phyloP scores from a whole-genome alignment of 2,797 vertebrate genomes.

The Melanotaenia boesemani region DNA sequence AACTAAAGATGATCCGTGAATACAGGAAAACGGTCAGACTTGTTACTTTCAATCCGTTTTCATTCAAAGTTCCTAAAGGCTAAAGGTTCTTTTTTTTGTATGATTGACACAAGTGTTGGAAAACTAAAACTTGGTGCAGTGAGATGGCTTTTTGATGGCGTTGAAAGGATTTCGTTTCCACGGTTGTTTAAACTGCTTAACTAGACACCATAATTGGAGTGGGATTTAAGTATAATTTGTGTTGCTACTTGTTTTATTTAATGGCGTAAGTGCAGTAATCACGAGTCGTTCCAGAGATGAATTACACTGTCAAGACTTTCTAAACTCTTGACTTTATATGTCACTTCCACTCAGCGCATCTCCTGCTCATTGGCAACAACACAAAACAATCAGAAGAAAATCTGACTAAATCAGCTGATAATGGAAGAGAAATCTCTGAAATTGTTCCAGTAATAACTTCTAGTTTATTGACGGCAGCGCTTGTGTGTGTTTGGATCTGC shows the following conservation, averaged over 20 bases:
- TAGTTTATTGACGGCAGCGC: not conserved
- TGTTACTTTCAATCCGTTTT: not conserved
- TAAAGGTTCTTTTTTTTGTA: not conserved
- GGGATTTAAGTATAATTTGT: not conserved
- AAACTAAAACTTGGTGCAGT: too few relatives aligned
- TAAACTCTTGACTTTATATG: too few relatives aligned
- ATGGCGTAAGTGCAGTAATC: not conserved
- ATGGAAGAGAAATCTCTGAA: not conserved
- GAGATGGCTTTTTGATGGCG: too few relatives aligned
- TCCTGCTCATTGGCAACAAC: too few relatives aligned
- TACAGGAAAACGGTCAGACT: slow-evolving; percentile 95
- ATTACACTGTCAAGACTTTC: too few relatives aligned
- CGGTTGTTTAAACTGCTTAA: not conserved
- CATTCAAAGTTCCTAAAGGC: not conserved
- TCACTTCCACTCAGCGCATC: too few relatives aligned
- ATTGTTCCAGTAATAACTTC: not conserved
- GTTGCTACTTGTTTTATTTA: not conserved
- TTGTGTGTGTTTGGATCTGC: slow-evolving; percentile 20
- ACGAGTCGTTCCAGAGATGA: too few relatives aligned
- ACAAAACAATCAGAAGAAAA: too few relatives aligned
- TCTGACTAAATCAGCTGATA: not conserved
- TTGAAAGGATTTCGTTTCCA: not conserved
- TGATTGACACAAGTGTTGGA: not conserved
- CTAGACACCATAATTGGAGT: not conserved
- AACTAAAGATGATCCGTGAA: slow-evolving; percentile 95